These are phyloP conservation scores for Aphidius ervi DNA, from an alignment of 1,140 invertebrate species.

Conservation along the genomic window DNA sequence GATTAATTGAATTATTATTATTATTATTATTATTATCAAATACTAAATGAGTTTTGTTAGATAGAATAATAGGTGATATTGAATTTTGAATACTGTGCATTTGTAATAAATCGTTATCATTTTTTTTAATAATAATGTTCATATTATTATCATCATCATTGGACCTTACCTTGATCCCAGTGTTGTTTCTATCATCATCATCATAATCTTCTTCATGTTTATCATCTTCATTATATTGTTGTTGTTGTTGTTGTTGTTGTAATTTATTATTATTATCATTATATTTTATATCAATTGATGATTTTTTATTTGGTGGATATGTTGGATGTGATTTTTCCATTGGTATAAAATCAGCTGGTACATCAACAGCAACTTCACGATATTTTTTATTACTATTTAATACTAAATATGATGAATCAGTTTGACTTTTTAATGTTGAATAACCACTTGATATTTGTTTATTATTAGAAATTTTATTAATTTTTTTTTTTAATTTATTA, in stretches of 20 bases:
- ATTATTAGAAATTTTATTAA: conserved; percentile 10
- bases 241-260: conserved; percentile 6
- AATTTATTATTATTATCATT: conserved; percentile 6
- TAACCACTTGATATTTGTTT: conserved; percentile 48
- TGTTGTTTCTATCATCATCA: conserved; percentile 16
- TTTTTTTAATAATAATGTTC: no score
- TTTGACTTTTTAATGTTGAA: conserved; percentile 51
- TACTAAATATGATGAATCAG: conserved; percentile 45
- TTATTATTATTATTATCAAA: no score
- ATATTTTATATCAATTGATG: conserved; percentile 5
- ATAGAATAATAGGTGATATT: no score
- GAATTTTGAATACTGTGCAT: no score
- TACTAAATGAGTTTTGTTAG: no score
- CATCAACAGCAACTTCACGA: conserved; percentile 71
- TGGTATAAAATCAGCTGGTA: conserved; percentile 71
- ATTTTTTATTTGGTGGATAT: conserved; percentile 60
- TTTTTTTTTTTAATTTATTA: conserved; percentile 36
- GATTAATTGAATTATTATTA: no score
- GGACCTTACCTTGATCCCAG: conserved; percentile 45
- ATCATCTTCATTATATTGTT: conserved; percentile 1
- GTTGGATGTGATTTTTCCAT: conserved; percentile 70
- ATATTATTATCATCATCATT: conserved; percentile 6
- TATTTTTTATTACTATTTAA: conserved; percentile 47
- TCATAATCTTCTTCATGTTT: conserved; percentile 43
- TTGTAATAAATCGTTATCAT: no score